Base-by-base conservation (phyloP, 2,797 vertebrate species). In the Spinus pinus region DNA sequence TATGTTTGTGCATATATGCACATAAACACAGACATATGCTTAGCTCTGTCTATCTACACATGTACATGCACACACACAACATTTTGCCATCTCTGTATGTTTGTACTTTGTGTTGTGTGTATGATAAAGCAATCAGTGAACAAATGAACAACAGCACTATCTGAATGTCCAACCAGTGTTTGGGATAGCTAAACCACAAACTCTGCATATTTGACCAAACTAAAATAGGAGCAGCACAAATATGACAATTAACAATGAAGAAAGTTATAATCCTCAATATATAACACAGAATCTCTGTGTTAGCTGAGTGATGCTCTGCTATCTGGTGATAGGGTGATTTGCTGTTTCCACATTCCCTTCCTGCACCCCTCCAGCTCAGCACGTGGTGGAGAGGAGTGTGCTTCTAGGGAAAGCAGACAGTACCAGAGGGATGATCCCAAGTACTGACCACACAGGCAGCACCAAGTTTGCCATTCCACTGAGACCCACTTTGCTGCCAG, bases 311-410 rank as follows among this genome's bases (percentile, higher is more conserved):
- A 13, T 42, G 15, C 1, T 74, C 65, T 79, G 56, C 41, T 53
- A 1, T 8, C 2, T 69, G 39, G 33, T 33, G 33, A 39, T 0
- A 5, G 23, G 37, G 30, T 0, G 0, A 51, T 33, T 17, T 54
- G 20, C 10, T 69, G 3, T 18, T 88, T 53, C n/a, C 1, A 0
- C 20, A 31, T 12, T 7, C 31, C 9, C 10, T 64, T 53, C 64
- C 19, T 24, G 41, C 50, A 21, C 2, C 9, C n/a, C 13, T 53
- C 28, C 6, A 1, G 21, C 31, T 30, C 19, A 30, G 7, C n/a
- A 39, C 2, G 3, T 11, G 33, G 17, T 2, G 2, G 22, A 73
- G 42, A 71, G 13, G 8, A 77, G 2, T 19, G 41, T 0, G 0
- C 15, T 57, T 66, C 57, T 33, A 42, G 20, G 37, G 49, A 77